Base-by-base conservation (phyloP, 2,888 invertebrate genomes). In the Archaeoteleia sp. region DNA sequence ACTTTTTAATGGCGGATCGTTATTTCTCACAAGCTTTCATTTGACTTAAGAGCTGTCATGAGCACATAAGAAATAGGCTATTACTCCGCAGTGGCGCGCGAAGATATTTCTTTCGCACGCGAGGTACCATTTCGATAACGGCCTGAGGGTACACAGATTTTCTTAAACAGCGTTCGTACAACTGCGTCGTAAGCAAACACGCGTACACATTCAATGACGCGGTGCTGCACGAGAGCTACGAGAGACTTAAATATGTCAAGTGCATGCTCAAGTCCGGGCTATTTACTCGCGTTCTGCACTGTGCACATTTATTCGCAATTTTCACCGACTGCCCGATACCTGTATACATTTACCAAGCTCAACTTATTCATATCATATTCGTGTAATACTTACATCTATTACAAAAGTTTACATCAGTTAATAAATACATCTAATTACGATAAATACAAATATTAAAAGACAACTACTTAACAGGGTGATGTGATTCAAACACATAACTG, bases 181-280 rank as follows among this genome's bases (percentile, higher is more conserved):
- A 9, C n/a, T 9, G 30, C 15, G 10, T 1, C 45, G 48, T 40
- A 39, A 45, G 53, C 39, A 61, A 53, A 49, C 35, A 49, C 42
- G 60, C 49, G 25, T 60, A 25, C 37, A 49, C 40, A 48, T 48
- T 20, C 23, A 37, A 27, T 23, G 15, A 45, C 37, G 17, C 37
- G 37, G 8, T n/a, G n/a, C 37, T 9, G 12, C 15, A 29, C 40
- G 25, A 25, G 42, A 27, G 27, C 42, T 42, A 37, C 40, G 43
- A n/a, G 25, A 25, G 32, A 48, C 23, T 53, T 53, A 61, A 61
- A 53, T 61, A 32, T 53, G 61, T 61, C 61, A 60, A 51, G 61
- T 62, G 48, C 40, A 32, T 12, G 34, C 54, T 54, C 17, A 14
- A 42, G 32, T 45, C 39, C 25, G 48, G 42, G 40, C 46, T 62